These are phyloP conservation scores for Halcyon malimbica DNA, from an alignment of 2,113 vertebrate genomes.

Conservation along the genomic window DNA sequence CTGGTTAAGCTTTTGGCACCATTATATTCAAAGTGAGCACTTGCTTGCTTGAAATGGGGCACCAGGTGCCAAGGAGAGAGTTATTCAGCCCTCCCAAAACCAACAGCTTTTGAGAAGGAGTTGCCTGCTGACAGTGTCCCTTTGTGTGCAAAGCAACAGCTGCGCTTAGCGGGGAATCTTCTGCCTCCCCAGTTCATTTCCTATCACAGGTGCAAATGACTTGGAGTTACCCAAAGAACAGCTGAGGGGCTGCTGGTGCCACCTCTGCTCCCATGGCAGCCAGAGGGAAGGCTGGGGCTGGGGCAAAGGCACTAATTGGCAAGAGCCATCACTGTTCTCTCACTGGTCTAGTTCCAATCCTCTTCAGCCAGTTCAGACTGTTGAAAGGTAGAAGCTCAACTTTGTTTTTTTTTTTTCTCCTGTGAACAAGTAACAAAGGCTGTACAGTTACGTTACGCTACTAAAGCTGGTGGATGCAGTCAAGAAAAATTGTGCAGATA, in stretches of 20 bases:
- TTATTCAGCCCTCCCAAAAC: background rate
- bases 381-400: background rate
- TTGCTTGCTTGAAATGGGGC: background rate
- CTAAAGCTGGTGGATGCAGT: background rate
- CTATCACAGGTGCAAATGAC: constrained; percentile 67
- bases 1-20: background rate
- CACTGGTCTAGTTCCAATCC: constrained; percentile 49
- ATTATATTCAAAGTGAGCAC: accelerated
- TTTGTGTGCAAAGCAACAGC: constrained; percentile 51
- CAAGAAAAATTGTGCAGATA: background rate
- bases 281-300: background rate
- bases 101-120: background rate
- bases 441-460: background rate
- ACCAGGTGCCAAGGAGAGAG: constrained; percentile 5
- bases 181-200: constrained; percentile 39
- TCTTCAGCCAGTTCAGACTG: background rate
- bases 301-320: background rate
- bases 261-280: constrained; percentile 27
- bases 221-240: constrained; percentile 53
- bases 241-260: constrained; percentile 55
- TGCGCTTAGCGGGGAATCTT: background rate
- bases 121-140: constrained; percentile 8
- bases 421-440: background rate
- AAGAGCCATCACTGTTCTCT: constrained; percentile 9
- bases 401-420: background rate